A percentile compares a stretch with the other conserved stretches of the same genome.
Evolutionary conservation across 2,113 vertebrate genomes (phyloP).

Genomic region (Neodon shergylaensis): DNA sequence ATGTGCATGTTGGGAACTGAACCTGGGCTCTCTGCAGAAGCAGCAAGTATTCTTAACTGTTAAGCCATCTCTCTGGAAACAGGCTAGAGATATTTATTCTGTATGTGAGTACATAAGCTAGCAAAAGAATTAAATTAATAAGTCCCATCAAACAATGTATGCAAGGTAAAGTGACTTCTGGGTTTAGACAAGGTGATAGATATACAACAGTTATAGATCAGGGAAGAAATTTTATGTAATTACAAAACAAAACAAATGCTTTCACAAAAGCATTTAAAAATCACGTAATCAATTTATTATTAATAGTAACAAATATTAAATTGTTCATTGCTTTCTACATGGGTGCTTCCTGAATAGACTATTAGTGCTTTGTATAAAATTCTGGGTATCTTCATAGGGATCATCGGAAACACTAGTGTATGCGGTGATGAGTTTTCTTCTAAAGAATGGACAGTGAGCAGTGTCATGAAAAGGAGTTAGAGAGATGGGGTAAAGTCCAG

Average conservation of each 20-base stretch:
- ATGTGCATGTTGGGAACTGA: not conserved
- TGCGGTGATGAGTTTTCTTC: not conserved
- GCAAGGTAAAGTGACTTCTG: not conserved
- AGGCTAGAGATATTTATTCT: not conserved
- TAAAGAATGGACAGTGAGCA: not conserved
- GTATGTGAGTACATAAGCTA: constrained; percentile 1
- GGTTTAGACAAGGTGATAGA: not conserved
- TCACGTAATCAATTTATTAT: constrained; percentile 10
- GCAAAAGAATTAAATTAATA: not conserved
- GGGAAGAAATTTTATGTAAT: not conserved
- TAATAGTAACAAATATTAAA: constrained; percentile 23
- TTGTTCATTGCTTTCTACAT: not conserved
- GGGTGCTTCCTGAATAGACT: not conserved
- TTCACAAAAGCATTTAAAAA: constrained; percentile 33
- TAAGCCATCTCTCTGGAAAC: not conserved
- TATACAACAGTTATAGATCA: not conserved
- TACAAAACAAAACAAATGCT: not conserved
- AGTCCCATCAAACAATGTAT: not conserved
- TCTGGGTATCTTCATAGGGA: not conserved
- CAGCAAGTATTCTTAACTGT: not conserved
- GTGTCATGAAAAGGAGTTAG: not conserved
- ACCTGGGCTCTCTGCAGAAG: not conserved
- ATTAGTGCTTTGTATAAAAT: constrained; percentile 1
- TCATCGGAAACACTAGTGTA: not conserved
- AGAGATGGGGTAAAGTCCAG: not conserved